Evolutionary conservation across 2,797 vertebrate genomes (phyloP).

Genomic region (Pogonophryne albipinna): DNA sequence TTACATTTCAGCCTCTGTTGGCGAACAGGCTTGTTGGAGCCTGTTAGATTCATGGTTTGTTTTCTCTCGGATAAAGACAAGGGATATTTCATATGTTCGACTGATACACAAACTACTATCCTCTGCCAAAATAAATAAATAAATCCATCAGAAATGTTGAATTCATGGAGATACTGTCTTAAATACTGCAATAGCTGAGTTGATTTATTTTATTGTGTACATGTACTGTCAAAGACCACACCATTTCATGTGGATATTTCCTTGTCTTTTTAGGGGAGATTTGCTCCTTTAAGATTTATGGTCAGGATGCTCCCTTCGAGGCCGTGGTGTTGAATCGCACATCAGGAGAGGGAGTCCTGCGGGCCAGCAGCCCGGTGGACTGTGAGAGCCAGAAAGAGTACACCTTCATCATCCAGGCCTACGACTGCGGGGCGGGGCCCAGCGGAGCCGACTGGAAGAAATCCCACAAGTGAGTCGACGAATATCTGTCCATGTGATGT

Average conservation of each 20-base stretch:
- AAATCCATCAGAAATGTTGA: background rate
- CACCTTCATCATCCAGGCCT: conserved; percentile 97
- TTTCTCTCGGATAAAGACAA: conserved; percentile 11
- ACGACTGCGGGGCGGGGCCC: conserved; percentile 92
- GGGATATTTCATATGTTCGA: conserved; percentile 6
- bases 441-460: conserved; percentile 93
- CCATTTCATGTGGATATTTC: background rate
- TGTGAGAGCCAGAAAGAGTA: conserved; percentile 98
- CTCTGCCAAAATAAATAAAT: background rate
- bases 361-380: conserved; percentile 91
- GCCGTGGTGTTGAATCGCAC: conserved; percentile 95
- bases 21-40: conserved; percentile 5
- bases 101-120: conserved; percentile 9
- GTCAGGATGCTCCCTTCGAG: conserved; percentile 93
- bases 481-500: conserved; percentile 5
- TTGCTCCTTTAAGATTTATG: conserved; percentile 97
- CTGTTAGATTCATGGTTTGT: conserved; percentile 10
- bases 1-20: conserved; percentile 22
- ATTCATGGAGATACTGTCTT: no score
- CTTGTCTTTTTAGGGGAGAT: conserved; percentile 89
- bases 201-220: background rate
- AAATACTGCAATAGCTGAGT: background rate
- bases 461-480: conserved; percentile 94
- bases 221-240: background rate
- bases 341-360: conserved; percentile 93